phyloP scores from a whole-genome alignment of 2,888 invertebrate genomes.

The Netelia virgata region DNA sequence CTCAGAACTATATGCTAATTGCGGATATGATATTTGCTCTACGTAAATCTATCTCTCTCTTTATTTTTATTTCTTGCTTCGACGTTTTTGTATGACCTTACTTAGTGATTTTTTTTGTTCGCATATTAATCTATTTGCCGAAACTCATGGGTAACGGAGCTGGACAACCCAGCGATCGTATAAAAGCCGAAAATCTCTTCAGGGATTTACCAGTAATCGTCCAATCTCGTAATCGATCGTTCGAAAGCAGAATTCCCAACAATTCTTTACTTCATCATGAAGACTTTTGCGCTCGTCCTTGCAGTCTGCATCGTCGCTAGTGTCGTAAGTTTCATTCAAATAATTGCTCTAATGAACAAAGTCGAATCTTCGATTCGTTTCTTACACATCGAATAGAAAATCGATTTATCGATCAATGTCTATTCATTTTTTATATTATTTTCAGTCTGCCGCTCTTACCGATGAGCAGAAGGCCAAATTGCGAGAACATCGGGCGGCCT shows the following conservation, averaged over 20 bases:
- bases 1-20: slow-evolving; percentile 7
- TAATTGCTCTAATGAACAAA: not conserved
- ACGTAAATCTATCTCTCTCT: slow-evolving; percentile 1
- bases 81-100: not conserved
- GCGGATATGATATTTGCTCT: not conserved
- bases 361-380: not conserved
- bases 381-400: not conserved
- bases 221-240: not conserved
- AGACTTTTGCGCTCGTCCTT: slow-evolving; percentile 67
- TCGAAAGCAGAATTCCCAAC: not conserved
- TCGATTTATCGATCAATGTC: not conserved
- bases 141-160: not conserved
- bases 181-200: slow-evolving; percentile 35
- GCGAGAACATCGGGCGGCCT: slow-evolving; percentile 69
- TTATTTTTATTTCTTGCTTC: slow-evolving; percentile 10
- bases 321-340: slow-evolving; percentile 65
- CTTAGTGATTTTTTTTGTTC: slow-evolving; percentile 5
- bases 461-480: slow-evolving; percentile 71
- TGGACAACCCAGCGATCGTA: not conserved
- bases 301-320: slow-evolving; percentile 70
- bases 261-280: slow-evolving; percentile 66
- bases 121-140: slow-evolving; percentile 1
- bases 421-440: slow-evolving; percentile 17
- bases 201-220: slow-evolving; percentile 24
- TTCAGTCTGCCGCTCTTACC: slow-evolving; percentile 48